Percentiles rank a stretch among this genome's conserved stretches.
phyloP scores from a whole-genome alignment of 2,888 invertebrate species.

The Eupithecia dodoneata region DNA sequence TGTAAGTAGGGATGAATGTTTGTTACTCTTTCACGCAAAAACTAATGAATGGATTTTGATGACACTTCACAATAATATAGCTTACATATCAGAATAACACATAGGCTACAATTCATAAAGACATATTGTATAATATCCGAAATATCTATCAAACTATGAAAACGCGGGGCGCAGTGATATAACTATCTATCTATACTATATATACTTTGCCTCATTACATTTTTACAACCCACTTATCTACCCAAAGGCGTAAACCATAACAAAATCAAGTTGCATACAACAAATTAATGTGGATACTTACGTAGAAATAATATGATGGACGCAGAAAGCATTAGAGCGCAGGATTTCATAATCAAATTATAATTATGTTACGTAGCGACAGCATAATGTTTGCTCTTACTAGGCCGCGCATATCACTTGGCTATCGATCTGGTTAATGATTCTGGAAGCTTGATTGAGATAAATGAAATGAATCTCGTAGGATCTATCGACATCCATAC shows the following conservation, averaged over 20 bases:
- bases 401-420: not conserved
- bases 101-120: too few species aligned
- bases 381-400: not conserved
- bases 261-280: constrained; percentile 1
- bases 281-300: not conserved
- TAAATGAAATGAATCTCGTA: not conserved
- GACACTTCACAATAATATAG: too few species aligned
- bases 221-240: not conserved
- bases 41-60: too few species aligned
- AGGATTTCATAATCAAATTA: constrained; percentile 25
- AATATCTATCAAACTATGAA: too few species aligned
- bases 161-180: too few species aligned
- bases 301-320: constrained; percentile 13
- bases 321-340: constrained; percentile 22
- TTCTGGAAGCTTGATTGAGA: not conserved
- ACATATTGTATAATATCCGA: too few species aligned
- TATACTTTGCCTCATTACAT: too few species aligned
- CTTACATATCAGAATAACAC: too few species aligned
- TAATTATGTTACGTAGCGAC: constrained; percentile 24
- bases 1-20: too few species aligned
- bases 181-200: too few species aligned
- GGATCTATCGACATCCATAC: too few species aligned
- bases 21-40: too few species aligned
- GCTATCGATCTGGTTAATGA: not conserved
- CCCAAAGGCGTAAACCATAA: not conserved